Conservation (phyloP, 2,888 invertebrate genomes). For the Rhagophthalmus giganteus region DNA sequence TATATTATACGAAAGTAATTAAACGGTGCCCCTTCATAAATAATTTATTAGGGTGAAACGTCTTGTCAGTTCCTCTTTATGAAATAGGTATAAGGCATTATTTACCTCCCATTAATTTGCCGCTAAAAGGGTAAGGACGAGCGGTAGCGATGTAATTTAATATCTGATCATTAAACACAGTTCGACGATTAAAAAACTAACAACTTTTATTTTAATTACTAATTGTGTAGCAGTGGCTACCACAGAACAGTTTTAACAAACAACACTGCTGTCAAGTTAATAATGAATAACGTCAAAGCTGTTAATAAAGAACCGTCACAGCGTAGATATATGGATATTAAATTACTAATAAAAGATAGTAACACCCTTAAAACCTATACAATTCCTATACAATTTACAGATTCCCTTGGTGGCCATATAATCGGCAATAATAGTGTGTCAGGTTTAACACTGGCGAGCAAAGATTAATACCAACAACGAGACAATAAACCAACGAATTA, state of each 20-base stretch:
- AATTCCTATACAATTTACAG: slow-evolving; percentile 14
- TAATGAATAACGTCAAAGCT: slow-evolving; percentile 7
- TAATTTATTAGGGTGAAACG: neutral
- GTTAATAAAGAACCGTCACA: too few relatives aligned
- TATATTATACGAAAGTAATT: too few relatives aligned
- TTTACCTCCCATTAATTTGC: neutral
- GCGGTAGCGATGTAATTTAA: slow-evolving; percentile 3
- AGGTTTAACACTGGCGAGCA: slow-evolving; percentile 19
- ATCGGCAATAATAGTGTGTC: slow-evolving; percentile 23
- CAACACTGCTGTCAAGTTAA: slow-evolving; percentile 4
- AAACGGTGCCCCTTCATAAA: too few relatives aligned
- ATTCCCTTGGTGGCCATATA: slow-evolving; percentile 16
- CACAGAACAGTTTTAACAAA: too few relatives aligned
- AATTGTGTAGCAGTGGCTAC: too few relatives aligned
- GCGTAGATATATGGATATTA: too few relatives aligned
- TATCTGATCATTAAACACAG: slow-evolving; percentile 3
- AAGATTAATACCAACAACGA: slow-evolving; percentile 9
- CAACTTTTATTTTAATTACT: slow-evolving; percentile 8
- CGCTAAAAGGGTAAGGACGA: neutral
- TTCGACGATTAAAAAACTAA: slow-evolving; percentile 3
- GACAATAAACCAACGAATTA: slow-evolving; percentile 20
- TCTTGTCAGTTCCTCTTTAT: neutral
- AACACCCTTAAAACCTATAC: too few relatives aligned
- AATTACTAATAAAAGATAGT: too few relatives aligned
- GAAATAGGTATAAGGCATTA: too few relatives aligned